Evolutionary conservation across 2,113 vertebrate species (phyloP).

Genomic region (Seriola dumerili): DNA sequence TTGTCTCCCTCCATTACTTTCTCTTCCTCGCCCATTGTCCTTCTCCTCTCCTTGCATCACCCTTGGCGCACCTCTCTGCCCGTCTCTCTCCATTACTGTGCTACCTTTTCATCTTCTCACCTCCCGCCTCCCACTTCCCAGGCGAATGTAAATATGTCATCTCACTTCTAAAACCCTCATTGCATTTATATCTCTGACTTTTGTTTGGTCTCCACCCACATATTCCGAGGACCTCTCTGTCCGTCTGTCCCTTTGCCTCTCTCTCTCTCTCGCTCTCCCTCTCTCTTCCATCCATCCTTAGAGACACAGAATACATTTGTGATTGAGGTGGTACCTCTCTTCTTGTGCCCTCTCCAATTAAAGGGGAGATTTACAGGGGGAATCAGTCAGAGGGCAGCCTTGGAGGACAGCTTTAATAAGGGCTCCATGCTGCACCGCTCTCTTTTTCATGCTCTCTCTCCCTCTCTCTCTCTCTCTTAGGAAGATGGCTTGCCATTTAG

Average conservation of each 20-base stretch:
- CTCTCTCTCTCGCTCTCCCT: conserved; percentile 11
- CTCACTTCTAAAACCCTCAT: conserved; percentile 45
- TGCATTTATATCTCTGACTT: conserved; percentile 61
- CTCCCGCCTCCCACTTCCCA: conserved; percentile 56
- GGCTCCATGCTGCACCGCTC: conserved; percentile 54
- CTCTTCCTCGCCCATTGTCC: conserved; percentile 72
- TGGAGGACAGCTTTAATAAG: conserved; percentile 84
- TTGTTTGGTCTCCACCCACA: conserved; percentile 53
- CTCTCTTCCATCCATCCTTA: conserved; percentile 27
- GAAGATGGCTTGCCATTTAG: conserved; percentile 72
- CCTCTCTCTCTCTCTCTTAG: conserved; percentile 37
- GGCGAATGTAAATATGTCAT: conserved; percentile 74
- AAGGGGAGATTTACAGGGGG: conserved; percentile 83
- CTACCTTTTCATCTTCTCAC: conserved; percentile 70
- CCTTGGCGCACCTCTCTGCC: conserved; percentile 66
- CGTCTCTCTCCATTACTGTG: conserved; percentile 65
- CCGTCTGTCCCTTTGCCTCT: conserved; percentile 26
- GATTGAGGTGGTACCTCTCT: conserved; percentile 71
- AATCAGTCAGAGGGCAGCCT: conserved; percentile 80
- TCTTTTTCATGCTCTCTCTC: conserved; percentile 61
- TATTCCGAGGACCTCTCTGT: conserved; percentile 10
- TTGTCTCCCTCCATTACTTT: conserved; percentile 79
- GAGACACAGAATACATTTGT: conserved; percentile 66
- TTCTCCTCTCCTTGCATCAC: conserved; percentile 76
- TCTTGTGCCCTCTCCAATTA: conserved; percentile 83